phyloP scores from a whole-genome alignment of 2,113 vertebrate species.

The Elephantulus edwardii region DNA sequence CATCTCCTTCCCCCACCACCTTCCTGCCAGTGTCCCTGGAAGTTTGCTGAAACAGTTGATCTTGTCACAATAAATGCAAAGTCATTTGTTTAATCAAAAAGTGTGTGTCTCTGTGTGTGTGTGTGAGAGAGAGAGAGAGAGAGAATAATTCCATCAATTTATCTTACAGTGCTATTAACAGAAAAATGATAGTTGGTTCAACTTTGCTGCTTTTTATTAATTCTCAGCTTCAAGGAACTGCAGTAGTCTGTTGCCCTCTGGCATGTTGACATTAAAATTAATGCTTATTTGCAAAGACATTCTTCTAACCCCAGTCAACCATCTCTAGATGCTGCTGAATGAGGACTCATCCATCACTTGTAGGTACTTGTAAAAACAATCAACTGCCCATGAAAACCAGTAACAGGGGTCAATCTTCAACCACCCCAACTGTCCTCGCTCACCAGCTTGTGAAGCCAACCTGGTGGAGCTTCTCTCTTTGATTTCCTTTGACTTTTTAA shows the following conservation, averaged over 20 bases:
- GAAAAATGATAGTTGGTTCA: slow-evolving; percentile 33
- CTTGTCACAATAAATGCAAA: slow-evolving; percentile 45
- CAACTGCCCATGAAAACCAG: background rate
- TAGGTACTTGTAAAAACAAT: background rate
- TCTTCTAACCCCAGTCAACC: slow-evolving; percentile 50
- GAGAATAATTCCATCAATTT: slow-evolving; percentile 32
- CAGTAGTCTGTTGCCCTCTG: slow-evolving; percentile 63
- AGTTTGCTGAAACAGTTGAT: slow-evolving; percentile 21
- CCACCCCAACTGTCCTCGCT: background rate
- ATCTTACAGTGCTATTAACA: background rate
- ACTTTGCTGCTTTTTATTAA: slow-evolving; percentile 26
- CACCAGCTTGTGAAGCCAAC: background rate
- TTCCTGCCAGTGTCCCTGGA: background rate
- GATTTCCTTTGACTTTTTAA: background rate
- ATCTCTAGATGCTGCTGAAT: slow-evolving; percentile 52
- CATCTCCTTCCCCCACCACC: background rate
- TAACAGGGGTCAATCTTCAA: background rate
- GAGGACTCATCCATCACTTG: slow-evolving; percentile 16
- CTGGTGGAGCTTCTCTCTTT: background rate
- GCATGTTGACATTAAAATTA: slow-evolving; percentile 61
- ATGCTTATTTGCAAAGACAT: slow-evolving; percentile 68
- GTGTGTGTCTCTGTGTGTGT: too few species aligned
- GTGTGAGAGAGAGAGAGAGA: too few species aligned
- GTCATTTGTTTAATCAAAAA: background rate
- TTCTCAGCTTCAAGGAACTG: slow-evolving; percentile 27